Base-by-base conservation (phyloP, 2,888 invertebrate species). In the Netelia virgata region DNA sequence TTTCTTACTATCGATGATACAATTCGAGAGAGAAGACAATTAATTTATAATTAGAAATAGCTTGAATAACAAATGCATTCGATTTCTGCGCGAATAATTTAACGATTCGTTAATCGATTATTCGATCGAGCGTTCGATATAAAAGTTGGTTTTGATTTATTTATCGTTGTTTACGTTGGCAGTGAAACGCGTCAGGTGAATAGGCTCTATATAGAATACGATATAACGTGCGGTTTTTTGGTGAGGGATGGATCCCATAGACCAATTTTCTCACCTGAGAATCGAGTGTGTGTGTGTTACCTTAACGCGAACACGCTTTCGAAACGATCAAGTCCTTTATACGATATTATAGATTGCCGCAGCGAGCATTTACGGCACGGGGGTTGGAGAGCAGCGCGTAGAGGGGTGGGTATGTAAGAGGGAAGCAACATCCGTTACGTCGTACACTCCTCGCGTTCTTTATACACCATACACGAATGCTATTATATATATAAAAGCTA, bases 401-500 rank as follows among this genome's bases (percentile, higher is more conserved):
- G 14, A 53, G 23, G 43, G 78, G 20, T 59, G 41, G 43, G 41
- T 63, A n/a, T 68, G 23, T 57, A 64, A 79, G 70, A 79, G 79
- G 74, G 16, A 59, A 59, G 57, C 16, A 72, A 68, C 69, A 57
- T 79, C 70, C 50, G 41, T 43, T 64, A 59, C 36, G 47, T 66
- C 41, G 23, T 16, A 66, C 57, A 59, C 57, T 23, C 57, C 16
- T n/a, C 1, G 55, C 10, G 57, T 43, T 14, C 43, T 9, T 41
- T 66, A 72, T 41, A 41, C 66, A 61, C 55, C 14, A 57, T 61
- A 50, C 41, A 61, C 61, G 74, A 80, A 80, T 61, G 88, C 87
- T 87, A 86, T 83, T 86, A 88, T 86, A 86, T 86, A 87, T 88
- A 86, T 81, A 88, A 66, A 64, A 88, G 86, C 83, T 86, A 88